A percentile compares a stretch with the other conserved stretches of the same genome.
These are phyloP conservation scores for Dynastes tityus DNA, from an alignment of 2,888 invertebrate species.

Conservation along the genomic window DNA sequence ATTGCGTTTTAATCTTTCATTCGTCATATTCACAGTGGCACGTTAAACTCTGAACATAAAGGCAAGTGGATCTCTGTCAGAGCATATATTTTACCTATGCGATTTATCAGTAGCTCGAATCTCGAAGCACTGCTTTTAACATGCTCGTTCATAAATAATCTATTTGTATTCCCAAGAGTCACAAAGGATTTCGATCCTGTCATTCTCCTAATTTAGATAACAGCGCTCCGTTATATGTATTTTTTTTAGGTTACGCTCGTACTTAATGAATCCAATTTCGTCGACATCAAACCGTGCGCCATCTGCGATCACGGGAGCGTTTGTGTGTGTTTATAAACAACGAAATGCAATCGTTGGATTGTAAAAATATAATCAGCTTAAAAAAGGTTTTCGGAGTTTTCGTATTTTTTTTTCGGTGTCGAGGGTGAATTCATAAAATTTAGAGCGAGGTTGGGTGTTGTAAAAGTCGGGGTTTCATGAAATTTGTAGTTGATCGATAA, in stretches of 20 bases:
- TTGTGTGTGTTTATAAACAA: conserved; percentile 26
- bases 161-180: not conserved
- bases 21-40: too few species aligned
- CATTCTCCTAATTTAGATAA: conserved; percentile 12
- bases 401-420: conserved; percentile 5
- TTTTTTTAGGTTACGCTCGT: conserved; percentile 22
- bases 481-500: conserved; percentile 31
- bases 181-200: conserved; percentile 1
- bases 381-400: conserved; percentile 33
- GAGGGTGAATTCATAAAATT: conserved; percentile 13
- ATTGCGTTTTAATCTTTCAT: too few species aligned
- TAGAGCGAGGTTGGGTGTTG: not conserved
- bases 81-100: too few species aligned
- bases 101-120: not conserved
- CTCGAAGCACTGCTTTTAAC: not conserved
- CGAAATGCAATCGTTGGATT: conserved; percentile 37
- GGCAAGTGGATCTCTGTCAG: too few species aligned
- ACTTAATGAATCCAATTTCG: conserved; percentile 36
- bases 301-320: not conserved
- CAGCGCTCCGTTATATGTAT: conserved; percentile 3
- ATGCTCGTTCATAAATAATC: not conserved
- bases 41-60: too few species aligned
- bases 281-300: conserved; percentile 10
- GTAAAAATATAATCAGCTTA: conserved; percentile 45
- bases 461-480: not conserved